These are phyloP conservation scores for Procambarus clarkii DNA, from an alignment of 1,140 invertebrate species.

Conservation along the genomic window DNA sequence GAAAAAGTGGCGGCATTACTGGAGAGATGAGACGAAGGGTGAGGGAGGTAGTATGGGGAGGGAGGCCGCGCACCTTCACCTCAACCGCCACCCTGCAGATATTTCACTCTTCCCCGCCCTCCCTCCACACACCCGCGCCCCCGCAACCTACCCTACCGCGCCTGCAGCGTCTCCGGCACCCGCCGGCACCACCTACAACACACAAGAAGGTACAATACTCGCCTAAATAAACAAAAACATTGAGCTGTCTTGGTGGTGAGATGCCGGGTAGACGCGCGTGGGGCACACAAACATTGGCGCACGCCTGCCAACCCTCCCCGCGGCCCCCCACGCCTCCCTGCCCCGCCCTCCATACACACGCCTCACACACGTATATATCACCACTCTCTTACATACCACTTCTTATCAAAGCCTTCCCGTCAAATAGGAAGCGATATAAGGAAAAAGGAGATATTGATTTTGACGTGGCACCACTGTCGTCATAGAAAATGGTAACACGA, in stretches of 20 bases:
- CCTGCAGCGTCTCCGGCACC: neutral
- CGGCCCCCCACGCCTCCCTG: too few relatives aligned
- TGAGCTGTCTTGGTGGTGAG: slow-evolving; percentile 41
- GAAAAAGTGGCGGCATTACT: too few relatives aligned
- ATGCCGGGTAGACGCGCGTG: slow-evolving; percentile 64
- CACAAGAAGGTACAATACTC: slow-evolving; percentile 8
- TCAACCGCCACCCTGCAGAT: slow-evolving; percentile 24
- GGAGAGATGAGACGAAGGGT: neutral
- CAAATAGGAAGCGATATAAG: neutral
- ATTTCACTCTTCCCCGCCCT: neutral
- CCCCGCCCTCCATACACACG: too few relatives aligned
- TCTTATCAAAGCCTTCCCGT: neutral
- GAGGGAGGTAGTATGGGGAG: slow-evolving; percentile 16
- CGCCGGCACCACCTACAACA: neutral
- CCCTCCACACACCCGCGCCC: neutral
- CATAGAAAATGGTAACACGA: slow-evolving; percentile 32
- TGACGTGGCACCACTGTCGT: slow-evolving; percentile 60
- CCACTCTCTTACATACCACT: slow-evolving; percentile 38
- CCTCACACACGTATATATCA: too few relatives aligned
- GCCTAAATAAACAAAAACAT: slow-evolving; percentile 66
- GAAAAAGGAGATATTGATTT: slow-evolving; percentile 46
- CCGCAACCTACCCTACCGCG: neutral
- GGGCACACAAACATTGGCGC: slow-evolving; percentile 65
- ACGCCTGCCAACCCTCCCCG: slow-evolving; percentile 46
- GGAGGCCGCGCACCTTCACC: slow-evolving; percentile 37